Conservation (phyloP, 2,797 vertebrate genomes). For the Coluber constrictor region DNA sequence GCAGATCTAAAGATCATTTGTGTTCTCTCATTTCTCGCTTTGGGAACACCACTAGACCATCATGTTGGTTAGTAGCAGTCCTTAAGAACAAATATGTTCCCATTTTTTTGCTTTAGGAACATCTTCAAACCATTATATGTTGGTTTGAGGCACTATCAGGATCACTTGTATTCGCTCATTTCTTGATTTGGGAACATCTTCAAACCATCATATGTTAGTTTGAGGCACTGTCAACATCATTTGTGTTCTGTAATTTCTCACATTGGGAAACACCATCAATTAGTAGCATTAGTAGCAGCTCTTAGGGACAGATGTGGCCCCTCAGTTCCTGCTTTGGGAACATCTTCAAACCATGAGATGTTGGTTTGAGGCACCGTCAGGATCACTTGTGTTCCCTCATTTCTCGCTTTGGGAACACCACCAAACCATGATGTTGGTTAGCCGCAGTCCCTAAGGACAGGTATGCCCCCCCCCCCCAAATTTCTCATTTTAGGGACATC, state of each 20-base stretch:
- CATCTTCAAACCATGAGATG: neutral
- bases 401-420: constrained; percentile 9
- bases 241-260: neutral
- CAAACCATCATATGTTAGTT: neutral
- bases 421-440: neutral
- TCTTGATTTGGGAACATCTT: neutral
- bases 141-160: neutral
- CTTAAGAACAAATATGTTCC: neutral
- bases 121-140: neutral
- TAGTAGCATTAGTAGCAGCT: constrained; percentile 29
- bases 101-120: neutral
- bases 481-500: neutral
- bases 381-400: neutral
- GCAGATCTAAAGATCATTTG: neutral
- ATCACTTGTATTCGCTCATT: neutral
- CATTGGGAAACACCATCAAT: neutral
- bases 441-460: neutral
- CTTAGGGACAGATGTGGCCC: neutral
- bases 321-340: neutral
- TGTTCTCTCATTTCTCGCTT: neutral
- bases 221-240: neutral
- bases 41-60: neutral
- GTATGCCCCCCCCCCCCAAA: neutral
- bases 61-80: constrained; percentile 35
- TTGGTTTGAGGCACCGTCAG: neutral